Evolutionary conservation across 2,797 vertebrate species (phyloP), one percentile per base, ranked within the genome.

Genomic region (Phoeniculus purpureus): DNA sequence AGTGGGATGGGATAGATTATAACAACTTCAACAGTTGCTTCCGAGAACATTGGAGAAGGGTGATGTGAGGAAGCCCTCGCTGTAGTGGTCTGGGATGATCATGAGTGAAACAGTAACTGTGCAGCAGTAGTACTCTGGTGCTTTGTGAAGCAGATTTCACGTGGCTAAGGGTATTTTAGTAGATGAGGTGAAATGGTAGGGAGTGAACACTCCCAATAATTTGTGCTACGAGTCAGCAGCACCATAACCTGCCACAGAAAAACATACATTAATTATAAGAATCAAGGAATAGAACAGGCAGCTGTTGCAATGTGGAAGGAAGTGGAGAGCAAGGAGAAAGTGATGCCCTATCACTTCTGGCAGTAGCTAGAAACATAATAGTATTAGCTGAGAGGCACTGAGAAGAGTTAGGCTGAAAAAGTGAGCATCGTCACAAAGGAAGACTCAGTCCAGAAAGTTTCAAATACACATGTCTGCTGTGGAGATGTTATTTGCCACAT

Each of bases 281-380:
- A 70, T 52, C 21, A 45, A 75, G 9, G 32, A 70, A 78, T 54
- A 51, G 31, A 16, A 32, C 22, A 40, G 58, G 43, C 14, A 60
- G 26, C 31, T 76, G n/a, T 71, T 65, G n/a, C 15, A 10, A 70
- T 86, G 82, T 67, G 72, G 75, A 89, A 85, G 37, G 60, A 85
- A 84, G 55, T 45, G 29, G n/a, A 43, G 45, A 34, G 14, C n/a
- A 21, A 56, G 13, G 16, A 40, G 16, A 6, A 50, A 68, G 15
- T 5, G 29, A 7, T 40, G n/a, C 6, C 14, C 5, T 37, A 0
- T 56, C n/a, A n/a, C 12, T 43, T 56, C 18, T 31, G 19, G 52
- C 7, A 6, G 12, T 16, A 37, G 19, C 21, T 55, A 47, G 56
- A 73, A 83, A 64, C 2, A 2, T 29, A 45, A 31, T 8, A 48